phyloP scores from a whole-genome alignment of 2,888 invertebrate species.

The Galerucella nymphaeae region DNA sequence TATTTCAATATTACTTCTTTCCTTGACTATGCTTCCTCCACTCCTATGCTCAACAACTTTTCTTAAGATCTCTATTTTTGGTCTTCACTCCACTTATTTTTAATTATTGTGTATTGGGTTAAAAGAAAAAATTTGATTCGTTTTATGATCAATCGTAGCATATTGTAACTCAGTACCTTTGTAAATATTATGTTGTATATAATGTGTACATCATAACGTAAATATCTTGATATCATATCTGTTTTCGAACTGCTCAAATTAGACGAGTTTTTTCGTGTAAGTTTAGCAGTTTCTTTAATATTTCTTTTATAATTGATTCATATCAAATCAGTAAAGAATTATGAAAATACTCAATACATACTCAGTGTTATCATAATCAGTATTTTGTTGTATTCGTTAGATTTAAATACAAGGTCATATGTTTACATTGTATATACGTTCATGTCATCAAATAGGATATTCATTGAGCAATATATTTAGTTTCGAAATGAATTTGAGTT shows the following conservation, averaged over 20 bases:
- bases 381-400: conserved; percentile 50
- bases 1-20: too few species aligned
- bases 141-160: conserved; percentile 38
- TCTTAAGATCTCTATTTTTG: too few species aligned
- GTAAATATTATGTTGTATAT: conserved; percentile 52
- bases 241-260: conserved; percentile 55
- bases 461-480: conserved; percentile 59
- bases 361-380: conserved; percentile 55
- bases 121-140: conserved; percentile 27
- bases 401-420: conserved; percentile 39
- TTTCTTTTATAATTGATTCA: conserved; percentile 62
- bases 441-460: conserved; percentile 55
- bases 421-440: conserved; percentile 55
- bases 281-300: conserved; percentile 43
- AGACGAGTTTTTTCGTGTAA: conserved; percentile 37
- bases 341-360: conserved; percentile 57
- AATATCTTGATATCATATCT: conserved; percentile 58
- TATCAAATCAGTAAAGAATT: conserved; percentile 65
- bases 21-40: too few species aligned
- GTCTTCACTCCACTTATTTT: too few species aligned
- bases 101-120: not conserved
- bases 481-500: conserved; percentile 44
- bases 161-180: conserved; percentile 42
- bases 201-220: conserved; percentile 50
- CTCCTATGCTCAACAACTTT: too few species aligned